These are phyloP conservation scores for Bufo gargarizans DNA, from an alignment of 2,113 vertebrate genomes.

Conservation along the genomic window DNA sequence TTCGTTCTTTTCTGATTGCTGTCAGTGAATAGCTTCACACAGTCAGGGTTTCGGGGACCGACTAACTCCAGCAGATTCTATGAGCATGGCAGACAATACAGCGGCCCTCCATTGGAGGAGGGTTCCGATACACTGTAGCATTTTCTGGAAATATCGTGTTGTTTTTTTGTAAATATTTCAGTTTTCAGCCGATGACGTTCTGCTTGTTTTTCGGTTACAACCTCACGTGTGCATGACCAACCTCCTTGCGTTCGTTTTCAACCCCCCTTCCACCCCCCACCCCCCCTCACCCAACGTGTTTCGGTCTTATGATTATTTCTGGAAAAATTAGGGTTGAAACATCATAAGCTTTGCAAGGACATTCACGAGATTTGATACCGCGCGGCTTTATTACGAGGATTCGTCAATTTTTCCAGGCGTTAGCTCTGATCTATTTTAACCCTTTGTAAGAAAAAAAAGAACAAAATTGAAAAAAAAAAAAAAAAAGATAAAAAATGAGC, in stretches of 20 bases:
- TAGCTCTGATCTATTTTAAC: constrained; percentile 12
- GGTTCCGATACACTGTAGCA: neutral
- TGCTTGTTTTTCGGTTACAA: neutral
- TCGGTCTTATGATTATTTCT: neutral
- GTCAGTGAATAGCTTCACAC: constrained; percentile 30
- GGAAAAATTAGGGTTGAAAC: neutral
- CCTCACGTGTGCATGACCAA: constrained; percentile 23
- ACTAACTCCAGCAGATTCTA: constrained; percentile 44
- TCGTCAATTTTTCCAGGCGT: neutral
- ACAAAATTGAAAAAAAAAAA: neutral
- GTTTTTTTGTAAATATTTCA: constrained; percentile 26
- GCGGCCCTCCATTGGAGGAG: neutral
- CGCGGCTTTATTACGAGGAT: neutral
- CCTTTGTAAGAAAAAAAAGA: neutral
- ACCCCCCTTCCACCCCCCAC: neutral
- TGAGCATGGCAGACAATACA: constrained; percentile 45
- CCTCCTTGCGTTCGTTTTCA: neutral
- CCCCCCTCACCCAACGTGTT: neutral
- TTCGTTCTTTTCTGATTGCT: constrained; percentile 9
- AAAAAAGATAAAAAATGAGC: neutral
- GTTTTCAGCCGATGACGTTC: neutral
- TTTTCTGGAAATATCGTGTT: neutral
- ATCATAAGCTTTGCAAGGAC: neutral
- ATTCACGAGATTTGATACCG: neutral
- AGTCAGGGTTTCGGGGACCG: constrained; percentile 15